Evolutionary conservation across 2,888 invertebrate genomes (phyloP), one percentile per base, ranked within the genome.

Genomic region (Dryadula phaetusa): DNA sequence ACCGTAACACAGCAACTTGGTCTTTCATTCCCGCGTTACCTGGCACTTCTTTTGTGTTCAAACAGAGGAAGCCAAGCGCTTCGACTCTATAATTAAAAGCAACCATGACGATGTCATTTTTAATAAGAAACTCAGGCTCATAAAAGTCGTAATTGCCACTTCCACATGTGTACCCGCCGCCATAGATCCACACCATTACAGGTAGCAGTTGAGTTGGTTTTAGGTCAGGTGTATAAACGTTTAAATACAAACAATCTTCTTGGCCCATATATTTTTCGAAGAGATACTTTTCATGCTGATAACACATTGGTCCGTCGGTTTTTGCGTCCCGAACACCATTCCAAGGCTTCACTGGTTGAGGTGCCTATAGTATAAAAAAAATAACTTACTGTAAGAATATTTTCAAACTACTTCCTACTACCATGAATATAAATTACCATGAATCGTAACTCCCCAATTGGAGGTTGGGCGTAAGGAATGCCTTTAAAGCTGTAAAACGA

Each of bases 21-120:
- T 92, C 92, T 74, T 92, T 92, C 83, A 92, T 85, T 1, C 88
- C 92, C 16, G 88, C 90, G 42, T 92, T 92, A 0, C 92, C 92
- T 0, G 92, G 89, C 1, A 88, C 77, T 0, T 92, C 90, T 73
- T 82, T 76, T 0, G 84, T 86, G n/a, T 87, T 82, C 0, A 92
- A 74, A 5, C 82, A 82, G 0, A 92, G 82, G 47, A 88, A 92
- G 1, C 92, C 92, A 0, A 92, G 76, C 0, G 79, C 79, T 69
- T 83, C 87, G 2, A 92, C 75, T 70, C 92, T 83, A 67, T 91
- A 92, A 71, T 92, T 92, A 3, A 89, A 64, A 0, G 91, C 90
- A 6, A 92, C 88, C 0, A 92, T 72, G 3, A 92, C 73, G 0
- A 92, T 81, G 18, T 78, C 84, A 53, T 87, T 81, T 67, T 79